These are phyloP conservation scores for Bombus confusus DNA, from an alignment of 1,140 invertebrate species.

Conservation along the genomic window DNA sequence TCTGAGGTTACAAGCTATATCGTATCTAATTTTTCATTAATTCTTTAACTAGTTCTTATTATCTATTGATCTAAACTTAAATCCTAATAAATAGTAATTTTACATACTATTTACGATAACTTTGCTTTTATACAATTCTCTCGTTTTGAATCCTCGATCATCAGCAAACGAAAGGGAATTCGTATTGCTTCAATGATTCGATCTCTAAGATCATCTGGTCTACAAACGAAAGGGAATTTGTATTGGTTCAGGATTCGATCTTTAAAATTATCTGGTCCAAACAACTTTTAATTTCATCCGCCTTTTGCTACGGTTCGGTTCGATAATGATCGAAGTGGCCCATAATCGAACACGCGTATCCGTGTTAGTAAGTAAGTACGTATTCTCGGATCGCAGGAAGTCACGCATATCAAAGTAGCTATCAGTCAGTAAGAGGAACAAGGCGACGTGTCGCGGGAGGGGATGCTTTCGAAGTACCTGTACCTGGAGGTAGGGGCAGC, in stretches of 20 bases:
- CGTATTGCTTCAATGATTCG: too few relatives aligned
- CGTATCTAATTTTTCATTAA: too few relatives aligned
- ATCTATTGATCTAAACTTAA: too few relatives aligned
- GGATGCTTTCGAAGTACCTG: constrained; percentile 41
- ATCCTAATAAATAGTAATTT: too few relatives aligned
- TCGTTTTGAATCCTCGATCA: too few relatives aligned
- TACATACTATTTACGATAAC: too few relatives aligned
- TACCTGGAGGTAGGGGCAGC: constrained; percentile 33
- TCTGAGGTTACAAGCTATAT: too few relatives aligned
- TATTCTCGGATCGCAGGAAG: constrained; percentile 20
- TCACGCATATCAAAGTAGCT: constrained; percentile 46
- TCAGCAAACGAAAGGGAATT: too few relatives aligned
- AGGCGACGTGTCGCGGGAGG: constrained; percentile 27
- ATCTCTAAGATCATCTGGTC: too few relatives aligned
- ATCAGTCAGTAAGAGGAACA: constrained; percentile 51
- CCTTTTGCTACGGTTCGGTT: neutral
- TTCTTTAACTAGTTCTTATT: too few relatives aligned
- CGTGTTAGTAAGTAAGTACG: neutral
- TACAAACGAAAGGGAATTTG: neutral
- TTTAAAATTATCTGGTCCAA: too few relatives aligned
- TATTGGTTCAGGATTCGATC: neutral
- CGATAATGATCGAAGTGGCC: neutral
- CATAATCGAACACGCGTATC: neutral
- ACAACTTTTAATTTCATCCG: neutral
- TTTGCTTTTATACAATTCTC: too few relatives aligned